Evolutionary conservation across 2,113 vertebrate species (phyloP), one percentile per base, ranked within the genome.

Genomic region (Campylorhamphus procurvoides): DNA sequence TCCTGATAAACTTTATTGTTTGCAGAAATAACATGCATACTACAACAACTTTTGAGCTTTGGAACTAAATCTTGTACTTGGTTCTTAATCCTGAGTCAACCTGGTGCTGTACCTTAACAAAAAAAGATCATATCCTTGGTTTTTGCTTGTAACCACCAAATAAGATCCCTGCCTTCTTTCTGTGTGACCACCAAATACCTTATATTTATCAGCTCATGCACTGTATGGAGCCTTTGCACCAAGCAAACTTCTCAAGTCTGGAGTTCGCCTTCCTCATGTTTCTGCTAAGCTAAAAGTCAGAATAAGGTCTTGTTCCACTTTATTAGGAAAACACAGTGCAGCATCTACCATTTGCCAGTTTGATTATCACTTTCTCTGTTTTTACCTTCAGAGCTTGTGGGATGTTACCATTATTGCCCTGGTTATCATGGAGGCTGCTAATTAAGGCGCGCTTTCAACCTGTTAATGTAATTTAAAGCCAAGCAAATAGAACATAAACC

Each of bases 291-390:
- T 83, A 22, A 60, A 85, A 83, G 37, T 46, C 55, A 62, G 33
- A 59, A 28, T 74, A 77, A 86, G 39, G 10, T 71, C 35, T 93
- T 14, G 17, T 90, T 94, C 85, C 35, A 74, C 47, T 71, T 77
- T 59, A 33, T 83, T 62, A 55, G 50, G 72, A 88, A 94, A 93
- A 90, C 37, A 68, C 35, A 56, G 9, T 42, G 20, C 31, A 90
- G 40, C 15, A 86, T 73, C 19, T 49, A 58, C 37, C n/a, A 17
- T 75, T 90, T 0, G 0, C 33, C 59, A 77, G 50, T 47, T 81
- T 83, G 77, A 91, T 95, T 92, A 93, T 71, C 33, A 6, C 60
- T 82, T 89, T 72, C 40, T 87, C 35, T 49, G 9, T 77, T 94
- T 95, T 88, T 67, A 58, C 31, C 56, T 86, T 81, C 52, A 72